Percentiles rank a stretch among this genome's conserved stretches.
Conservation (phyloP, 2,797 vertebrate genomes). For the Myoxocephalus aenaeus region DNA sequence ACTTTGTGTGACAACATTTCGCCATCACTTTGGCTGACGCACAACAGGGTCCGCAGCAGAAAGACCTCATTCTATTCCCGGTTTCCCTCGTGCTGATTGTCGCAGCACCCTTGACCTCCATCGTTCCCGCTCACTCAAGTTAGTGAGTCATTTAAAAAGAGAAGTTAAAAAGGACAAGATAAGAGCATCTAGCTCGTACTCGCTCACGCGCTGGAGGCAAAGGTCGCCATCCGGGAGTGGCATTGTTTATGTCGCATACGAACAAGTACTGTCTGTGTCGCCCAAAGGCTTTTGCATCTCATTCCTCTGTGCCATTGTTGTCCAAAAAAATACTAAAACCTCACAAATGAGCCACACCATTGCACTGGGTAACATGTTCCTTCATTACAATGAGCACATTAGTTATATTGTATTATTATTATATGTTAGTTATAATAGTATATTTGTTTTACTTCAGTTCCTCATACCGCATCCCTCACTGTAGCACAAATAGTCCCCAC, state of each 20-base stretch:
- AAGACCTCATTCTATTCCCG: slow-evolving; percentile 38
- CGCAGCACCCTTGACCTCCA: slow-evolving; percentile 28
- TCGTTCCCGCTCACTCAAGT: slow-evolving; percentile 9
- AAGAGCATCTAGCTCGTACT: neutral
- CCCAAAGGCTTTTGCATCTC: neutral
- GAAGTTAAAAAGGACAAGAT: slow-evolving; percentile 10
- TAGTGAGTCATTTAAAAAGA: slow-evolving; percentile 14
- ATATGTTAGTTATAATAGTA: no score
- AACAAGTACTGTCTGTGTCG: neutral
- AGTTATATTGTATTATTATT: neutral
- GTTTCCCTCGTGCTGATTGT: slow-evolving; percentile 25
- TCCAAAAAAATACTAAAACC: neutral
- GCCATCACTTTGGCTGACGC: slow-evolving; percentile 59
- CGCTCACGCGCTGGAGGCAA: neutral
- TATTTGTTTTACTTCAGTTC: neutral
- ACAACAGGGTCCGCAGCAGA: slow-evolving; percentile 52
- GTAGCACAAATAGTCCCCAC: neutral
- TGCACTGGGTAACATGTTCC: neutral
- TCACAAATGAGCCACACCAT: neutral
- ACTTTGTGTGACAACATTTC: slow-evolving; percentile 50
- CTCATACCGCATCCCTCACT: neutral
- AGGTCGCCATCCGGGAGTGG: neutral
- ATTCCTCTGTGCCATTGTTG: neutral
- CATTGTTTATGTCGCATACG: neutral
- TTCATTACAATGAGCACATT: neutral